Percentiles rank a stretch among this genome's conserved stretches.
Conservation (phyloP, 2,888 invertebrate genomes). For the Melipona beecheii region DNA sequence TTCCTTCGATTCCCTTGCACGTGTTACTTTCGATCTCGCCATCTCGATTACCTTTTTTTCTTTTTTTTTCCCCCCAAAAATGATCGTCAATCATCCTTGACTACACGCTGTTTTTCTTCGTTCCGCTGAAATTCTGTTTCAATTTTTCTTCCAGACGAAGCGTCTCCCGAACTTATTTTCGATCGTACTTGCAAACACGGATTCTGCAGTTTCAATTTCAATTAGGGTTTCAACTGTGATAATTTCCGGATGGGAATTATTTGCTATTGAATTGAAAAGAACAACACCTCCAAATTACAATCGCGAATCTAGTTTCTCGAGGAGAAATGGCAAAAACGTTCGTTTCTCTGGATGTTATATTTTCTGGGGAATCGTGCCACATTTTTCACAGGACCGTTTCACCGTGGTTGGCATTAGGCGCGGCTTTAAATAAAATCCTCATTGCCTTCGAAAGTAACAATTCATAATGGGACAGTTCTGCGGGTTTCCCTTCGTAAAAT, state of each 20-base stretch:
- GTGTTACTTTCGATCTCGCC: conserved; percentile 17
- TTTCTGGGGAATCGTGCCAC: not conserved
- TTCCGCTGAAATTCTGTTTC: not conserved
- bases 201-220: not conserved
- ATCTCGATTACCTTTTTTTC: conserved; percentile 4
- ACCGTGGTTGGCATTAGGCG: not conserved
- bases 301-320: not conserved
- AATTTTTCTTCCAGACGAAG: not conserved
- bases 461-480: conserved; percentile 12
- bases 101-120: not conserved
- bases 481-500: conserved; percentile 32
- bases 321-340: not conserved
- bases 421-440: conserved; percentile 1
- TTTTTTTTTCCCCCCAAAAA: not conserved
- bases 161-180: not conserved
- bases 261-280: too few relatives aligned
- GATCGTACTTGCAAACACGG: not conserved
- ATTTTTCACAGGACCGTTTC: not conserved
- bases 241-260: too few relatives aligned
- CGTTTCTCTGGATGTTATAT: not conserved
- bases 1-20: not conserved
- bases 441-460: conserved; percentile 24
- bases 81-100: conserved; percentile 16
- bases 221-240: not conserved
- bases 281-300: too few relatives aligned